Evolutionary conservation across 1,140 invertebrate genomes (phyloP).

Genomic region (Dendrolimus punctatus): DNA sequence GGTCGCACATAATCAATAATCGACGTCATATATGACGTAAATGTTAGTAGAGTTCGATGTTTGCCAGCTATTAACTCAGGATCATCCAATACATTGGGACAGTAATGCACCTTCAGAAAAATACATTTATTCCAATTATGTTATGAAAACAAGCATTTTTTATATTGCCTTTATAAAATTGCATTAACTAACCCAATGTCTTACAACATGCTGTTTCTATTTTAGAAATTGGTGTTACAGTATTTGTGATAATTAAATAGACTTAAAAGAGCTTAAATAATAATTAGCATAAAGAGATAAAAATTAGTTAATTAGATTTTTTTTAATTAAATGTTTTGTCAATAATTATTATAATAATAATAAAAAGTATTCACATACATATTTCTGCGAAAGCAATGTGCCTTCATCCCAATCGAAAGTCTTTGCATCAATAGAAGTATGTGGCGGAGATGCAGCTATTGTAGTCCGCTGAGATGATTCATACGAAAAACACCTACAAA

Average conservation of each 20-base stretch:
- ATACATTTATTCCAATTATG: not conserved
- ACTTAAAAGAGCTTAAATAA: too few species aligned
- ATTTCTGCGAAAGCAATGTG: slow-evolving; percentile 52
- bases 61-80: slow-evolving; percentile 96
- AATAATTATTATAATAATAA: not conserved
- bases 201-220: too few species aligned
- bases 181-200: too few species aligned
- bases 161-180: too few species aligned
- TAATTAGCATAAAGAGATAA: too few species aligned
- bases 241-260: too few species aligned
- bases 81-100: slow-evolving; percentile 93
- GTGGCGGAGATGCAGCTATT: slow-evolving; percentile 75
- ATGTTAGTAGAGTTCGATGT: slow-evolving; percentile 94
- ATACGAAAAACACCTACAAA: slow-evolving; percentile 83
- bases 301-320: too few species aligned
- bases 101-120: slow-evolving; percentile 75
- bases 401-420: slow-evolving; percentile 68
- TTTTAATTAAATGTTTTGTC: not conserved
- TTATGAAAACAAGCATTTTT: too few species aligned
- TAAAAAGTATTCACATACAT: slow-evolving; percentile 28
- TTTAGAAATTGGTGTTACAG: too few species aligned
- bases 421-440: slow-evolving; percentile 73
- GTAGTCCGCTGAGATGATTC: slow-evolving; percentile 77
- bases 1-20: slow-evolving; percentile 97
- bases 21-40: slow-evolving; percentile 96